Evolutionary conservation across 2,888 invertebrate genomes (phyloP).

Genomic region (Rugalucina vietnamica): DNA sequence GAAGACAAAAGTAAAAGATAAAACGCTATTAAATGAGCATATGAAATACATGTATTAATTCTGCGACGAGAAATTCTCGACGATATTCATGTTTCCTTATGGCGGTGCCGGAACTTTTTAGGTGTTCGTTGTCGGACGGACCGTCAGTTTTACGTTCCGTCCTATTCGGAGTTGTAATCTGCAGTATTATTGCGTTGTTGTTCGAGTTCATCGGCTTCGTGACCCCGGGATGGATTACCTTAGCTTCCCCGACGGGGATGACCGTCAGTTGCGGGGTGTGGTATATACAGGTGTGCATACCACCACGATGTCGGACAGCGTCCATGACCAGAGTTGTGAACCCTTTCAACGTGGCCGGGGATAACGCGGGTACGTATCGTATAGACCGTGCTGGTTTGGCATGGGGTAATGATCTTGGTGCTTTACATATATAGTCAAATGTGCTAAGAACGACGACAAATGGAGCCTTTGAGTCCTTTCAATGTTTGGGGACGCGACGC

Average conservation of each 20-base stretch:
- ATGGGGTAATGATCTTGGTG: too few species aligned
- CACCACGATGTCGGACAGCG: slow-evolving; percentile 43
- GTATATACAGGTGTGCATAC: slow-evolving; percentile 56
- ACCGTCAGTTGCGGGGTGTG: slow-evolving; percentile 54
- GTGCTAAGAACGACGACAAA: neutral
- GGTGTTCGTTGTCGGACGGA: slow-evolving; percentile 46
- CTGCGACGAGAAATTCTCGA: too few species aligned
- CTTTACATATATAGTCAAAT: neutral
- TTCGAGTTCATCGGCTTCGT: slow-evolving; percentile 59
- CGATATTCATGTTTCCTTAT: too few species aligned
- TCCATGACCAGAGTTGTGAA: slow-evolving; percentile 57
- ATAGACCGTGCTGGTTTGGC: too few species aligned
- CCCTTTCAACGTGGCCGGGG: slow-evolving; percentile 60
- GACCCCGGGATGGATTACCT: slow-evolving; percentile 57
- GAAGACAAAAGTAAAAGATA: too few species aligned
- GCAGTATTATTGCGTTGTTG: slow-evolving; percentile 38
- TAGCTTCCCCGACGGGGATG: slow-evolving; percentile 49
- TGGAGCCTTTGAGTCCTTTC: too few species aligned
- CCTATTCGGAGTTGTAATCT: slow-evolving; percentile 23
- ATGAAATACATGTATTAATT: too few species aligned
- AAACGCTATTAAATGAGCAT: too few species aligned
- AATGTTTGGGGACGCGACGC: too few species aligned
- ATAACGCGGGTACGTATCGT: slow-evolving; percentile 34
- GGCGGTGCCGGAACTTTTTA: neutral
- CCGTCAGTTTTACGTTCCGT: slow-evolving; percentile 45